Percentiles rank a stretch among this genome's conserved stretches.
phyloP scores from a whole-genome alignment of 2,888 invertebrate species.

The Drosophila nigricruria region DNA sequence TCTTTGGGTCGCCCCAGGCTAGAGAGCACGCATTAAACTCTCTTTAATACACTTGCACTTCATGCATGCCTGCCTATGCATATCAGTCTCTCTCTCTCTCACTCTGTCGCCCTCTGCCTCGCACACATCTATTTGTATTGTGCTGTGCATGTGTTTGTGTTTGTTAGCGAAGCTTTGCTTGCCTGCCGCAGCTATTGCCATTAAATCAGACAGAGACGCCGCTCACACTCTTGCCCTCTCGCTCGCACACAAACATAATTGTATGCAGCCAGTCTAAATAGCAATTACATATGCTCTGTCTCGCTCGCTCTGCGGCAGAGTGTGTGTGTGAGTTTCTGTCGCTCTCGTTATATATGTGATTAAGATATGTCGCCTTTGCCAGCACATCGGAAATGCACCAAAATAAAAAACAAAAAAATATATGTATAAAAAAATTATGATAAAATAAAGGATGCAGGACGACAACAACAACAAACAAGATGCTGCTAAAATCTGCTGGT shows the following conservation, averaged over 20 bases:
- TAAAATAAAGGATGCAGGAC: slow-evolving; percentile 31
- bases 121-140: background rate
- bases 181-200: slow-evolving; percentile 67
- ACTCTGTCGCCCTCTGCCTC: background rate
- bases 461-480: slow-evolving; percentile 40
- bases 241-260: slow-evolving; percentile 34
- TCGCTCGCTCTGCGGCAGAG: slow-evolving; percentile 7
- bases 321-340: background rate
- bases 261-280: slow-evolving; percentile 67
- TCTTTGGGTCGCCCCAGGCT: slow-evolving; percentile 65
- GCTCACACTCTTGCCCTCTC: slow-evolving; percentile 12
- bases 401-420: slow-evolving; percentile 9
- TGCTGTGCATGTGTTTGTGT: slow-evolving; percentile 27
- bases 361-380: slow-evolving; percentile 1
- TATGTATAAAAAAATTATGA: slow-evolving; percentile 8
- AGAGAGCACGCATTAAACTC: slow-evolving; percentile 72
- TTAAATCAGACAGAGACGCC: slow-evolving; percentile 67
- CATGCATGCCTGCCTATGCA: slow-evolving; percentile 2
- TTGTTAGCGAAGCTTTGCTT: slow-evolving; percentile 57
- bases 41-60: slow-evolving; percentile 46
- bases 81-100: background rate
- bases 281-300: slow-evolving; percentile 60
- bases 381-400: slow-evolving; percentile 30
- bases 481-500: no score
- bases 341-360: background rate